Conservation (phyloP, 2,113 vertebrate genomes). For the Phylloscopus whistleri region DNA sequence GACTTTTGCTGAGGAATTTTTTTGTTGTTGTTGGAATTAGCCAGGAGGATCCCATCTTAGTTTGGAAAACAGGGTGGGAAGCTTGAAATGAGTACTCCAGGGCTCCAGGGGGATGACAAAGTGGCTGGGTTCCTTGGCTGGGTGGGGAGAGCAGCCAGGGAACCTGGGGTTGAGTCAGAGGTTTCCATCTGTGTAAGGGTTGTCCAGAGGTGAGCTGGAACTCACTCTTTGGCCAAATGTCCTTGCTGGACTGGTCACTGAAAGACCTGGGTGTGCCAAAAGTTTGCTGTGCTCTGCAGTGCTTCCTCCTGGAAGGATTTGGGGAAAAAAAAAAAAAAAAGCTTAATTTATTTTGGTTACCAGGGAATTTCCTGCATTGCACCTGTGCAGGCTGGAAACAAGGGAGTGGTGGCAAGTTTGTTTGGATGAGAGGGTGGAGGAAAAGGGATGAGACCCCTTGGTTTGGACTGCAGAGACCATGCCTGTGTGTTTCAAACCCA, state of each 20-base stretch:
- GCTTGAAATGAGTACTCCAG: background rate
- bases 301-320: background rate
- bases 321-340: background rate
- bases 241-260: background rate
- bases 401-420: background rate
- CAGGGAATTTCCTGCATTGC: background rate
- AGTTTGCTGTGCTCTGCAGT: background rate
- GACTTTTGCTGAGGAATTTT: background rate
- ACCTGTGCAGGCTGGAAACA: background rate
- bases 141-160: conserved; percentile 14
- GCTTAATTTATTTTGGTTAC: background rate
- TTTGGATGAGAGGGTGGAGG: background rate
- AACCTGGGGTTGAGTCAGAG: conserved; percentile 58
- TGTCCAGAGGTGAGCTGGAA: conserved; percentile 66
- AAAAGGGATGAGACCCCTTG: background rate
- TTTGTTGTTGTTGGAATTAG: background rate
- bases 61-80: conserved; percentile 44
- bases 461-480: background rate
- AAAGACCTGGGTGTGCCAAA: background rate
- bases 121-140: conserved; percentile 32
- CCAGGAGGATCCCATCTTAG: background rate
- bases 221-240: background rate
- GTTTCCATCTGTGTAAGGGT: conserved; percentile 62
- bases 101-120: conserved; percentile 47
- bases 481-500: background rate